phyloP scores from a whole-genome alignment of 1,140 invertebrate genomes.

The Micrasema minimum region DNA sequence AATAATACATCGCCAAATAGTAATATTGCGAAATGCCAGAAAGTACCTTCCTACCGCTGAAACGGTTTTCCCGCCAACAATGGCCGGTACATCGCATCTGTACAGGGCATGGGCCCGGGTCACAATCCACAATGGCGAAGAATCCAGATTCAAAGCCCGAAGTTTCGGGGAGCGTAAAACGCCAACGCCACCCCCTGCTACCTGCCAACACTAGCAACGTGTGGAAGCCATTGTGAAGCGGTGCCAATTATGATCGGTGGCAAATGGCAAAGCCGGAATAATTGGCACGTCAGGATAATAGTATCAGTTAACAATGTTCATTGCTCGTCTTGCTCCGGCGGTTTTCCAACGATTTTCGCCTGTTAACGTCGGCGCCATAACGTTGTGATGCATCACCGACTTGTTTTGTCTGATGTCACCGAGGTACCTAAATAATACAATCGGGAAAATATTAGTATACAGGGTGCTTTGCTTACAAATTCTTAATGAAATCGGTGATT shows the following conservation, averaged over 20 bases:
- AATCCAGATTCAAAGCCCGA: conserved; percentile 25
- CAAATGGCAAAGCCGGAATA: conserved; percentile 35
- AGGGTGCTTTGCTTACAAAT: too few species aligned
- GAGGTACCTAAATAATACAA: neutral
- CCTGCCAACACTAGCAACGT: neutral
- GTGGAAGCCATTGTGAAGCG: conserved; percentile 17
- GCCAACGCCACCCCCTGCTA: conserved; percentile 10
- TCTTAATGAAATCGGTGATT: too few species aligned
- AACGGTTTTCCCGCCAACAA: conserved; percentile 22
- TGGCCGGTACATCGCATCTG: too few species aligned
- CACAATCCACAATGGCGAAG: conserved; percentile 29
- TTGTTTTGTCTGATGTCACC: neutral
- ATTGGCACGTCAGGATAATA: conserved; percentile 24
- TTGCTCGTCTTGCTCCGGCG: conserved; percentile 10
- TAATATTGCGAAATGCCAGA: conserved; percentile 10
- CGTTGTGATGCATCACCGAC: neutral
- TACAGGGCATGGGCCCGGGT: conserved; percentile 6
- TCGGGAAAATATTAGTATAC: too few species aligned
- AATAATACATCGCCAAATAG: too few species aligned
- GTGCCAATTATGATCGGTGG: conserved; percentile 40
- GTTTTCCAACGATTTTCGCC: conserved; percentile 28
- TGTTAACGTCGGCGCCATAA: neutral
- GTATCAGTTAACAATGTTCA: conserved; percentile 12
- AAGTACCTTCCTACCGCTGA: conserved; percentile 4
- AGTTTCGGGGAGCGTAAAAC: conserved; percentile 40